phyloP scores from a whole-genome alignment of 23 tunicate species.

The Botrylloides violaceus region DNA sequence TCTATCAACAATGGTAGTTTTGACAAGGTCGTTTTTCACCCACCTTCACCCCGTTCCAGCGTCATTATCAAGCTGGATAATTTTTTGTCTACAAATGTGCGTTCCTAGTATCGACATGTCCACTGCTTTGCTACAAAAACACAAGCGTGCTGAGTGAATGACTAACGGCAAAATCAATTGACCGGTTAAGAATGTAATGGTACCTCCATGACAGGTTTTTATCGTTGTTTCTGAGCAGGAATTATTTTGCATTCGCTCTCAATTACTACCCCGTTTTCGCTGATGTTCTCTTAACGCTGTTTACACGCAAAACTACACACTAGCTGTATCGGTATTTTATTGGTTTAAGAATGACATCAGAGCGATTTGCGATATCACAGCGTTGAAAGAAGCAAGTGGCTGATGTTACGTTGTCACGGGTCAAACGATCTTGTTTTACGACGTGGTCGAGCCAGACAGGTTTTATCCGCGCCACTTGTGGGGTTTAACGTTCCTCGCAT shows the following conservation, averaged over 20 bases:
- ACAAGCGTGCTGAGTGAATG: constrained; percentile 27
- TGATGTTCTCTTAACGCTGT: constrained; percentile 9
- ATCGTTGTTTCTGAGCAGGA: neutral
- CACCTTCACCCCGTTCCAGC: constrained; percentile 6
- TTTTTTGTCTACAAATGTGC: neutral
- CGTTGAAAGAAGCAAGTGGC: constrained; percentile 15
- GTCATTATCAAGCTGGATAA: neutral
- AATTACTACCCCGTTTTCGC: constrained; percentile 3
- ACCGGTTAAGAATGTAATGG: constrained; percentile 20
- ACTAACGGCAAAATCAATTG: constrained; percentile 24
- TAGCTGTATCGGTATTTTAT: constrained; percentile 5
- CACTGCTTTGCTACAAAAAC: constrained; percentile 23
- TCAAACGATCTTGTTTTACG: constrained; percentile 2
- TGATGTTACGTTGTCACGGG: constrained; percentile 13
- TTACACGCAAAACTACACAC: constrained; percentile 26
- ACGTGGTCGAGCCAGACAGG: constrained; percentile 15
- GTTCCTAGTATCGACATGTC: neutral
- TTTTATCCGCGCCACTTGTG: constrained; percentile 28
- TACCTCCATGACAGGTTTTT: neutral
- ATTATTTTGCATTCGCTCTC: constrained; percentile 22
- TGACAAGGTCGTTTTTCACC: constrained; percentile 24
- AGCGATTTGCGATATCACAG: constrained; percentile 22
- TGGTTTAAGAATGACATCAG: constrained; percentile 19
- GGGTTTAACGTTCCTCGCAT: constrained; percentile 46
- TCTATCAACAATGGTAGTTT: constrained; percentile 20